Base-by-base conservation (phyloP, 2,888 invertebrate species). In the Mythimna albipuncta region DNA sequence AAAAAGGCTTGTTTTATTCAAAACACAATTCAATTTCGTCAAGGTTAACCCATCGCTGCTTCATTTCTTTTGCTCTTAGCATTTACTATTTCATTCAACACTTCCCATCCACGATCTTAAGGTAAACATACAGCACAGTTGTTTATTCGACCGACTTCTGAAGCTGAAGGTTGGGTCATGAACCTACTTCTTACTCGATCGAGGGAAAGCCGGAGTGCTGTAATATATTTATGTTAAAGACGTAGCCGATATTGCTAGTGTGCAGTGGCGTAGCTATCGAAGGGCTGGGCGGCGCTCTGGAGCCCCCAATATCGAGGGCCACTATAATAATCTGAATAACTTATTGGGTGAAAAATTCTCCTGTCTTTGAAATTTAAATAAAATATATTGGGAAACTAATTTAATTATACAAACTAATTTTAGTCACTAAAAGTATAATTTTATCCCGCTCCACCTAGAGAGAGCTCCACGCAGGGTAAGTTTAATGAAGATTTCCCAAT, bases 31-130 rank as follows among this genome's bases (percentile, higher is more conserved):
- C 38, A 61, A 81, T 76, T 65, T 55, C 21, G 13, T 32, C 63
- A 83, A 79, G 59, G 65, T 58, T 44, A 64, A 44, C 44, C 65
- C 52, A 44, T 67, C n/a, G 61, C 80, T 84, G 84, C 50, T 80
- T 63, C 62, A 47, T 73, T 73, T 76, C 69, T 47, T 75, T 72
- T 68, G 35, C 55, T 62, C 50, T 57, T 47, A 47, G 59, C 72
- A 58, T 71, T 77, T 77, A 81, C 81, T 85, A 79, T 86, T 85
- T 86, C 85, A 79, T 77, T 85, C 87, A 86, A 75, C 85, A 82
- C 79, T 65, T 47, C 68, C 52, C 32, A 67, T 74, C 38, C 58
- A 64, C 77, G 50, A 72, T 70, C 69, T 55, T 47, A 62, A 67
- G 50, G 66, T 79, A 79, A 85, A 86, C 67, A 85, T 64, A 71